Conservation (phyloP, 2,888 invertebrate genomes). For the Allolobophora icterica region DNA sequence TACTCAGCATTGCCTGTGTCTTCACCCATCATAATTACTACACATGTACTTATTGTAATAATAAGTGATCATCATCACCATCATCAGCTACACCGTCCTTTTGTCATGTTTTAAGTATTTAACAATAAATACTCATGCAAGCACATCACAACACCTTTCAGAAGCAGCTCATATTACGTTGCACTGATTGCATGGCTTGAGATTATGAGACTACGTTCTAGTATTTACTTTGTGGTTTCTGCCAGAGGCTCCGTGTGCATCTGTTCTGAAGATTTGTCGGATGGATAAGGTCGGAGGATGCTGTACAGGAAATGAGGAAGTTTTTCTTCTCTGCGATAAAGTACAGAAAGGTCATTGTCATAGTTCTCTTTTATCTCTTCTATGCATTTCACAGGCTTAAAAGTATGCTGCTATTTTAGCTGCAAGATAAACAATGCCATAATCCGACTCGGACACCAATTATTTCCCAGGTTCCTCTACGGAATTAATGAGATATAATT, state of each 20-base stretch:
- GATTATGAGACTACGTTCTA: too few species aligned
- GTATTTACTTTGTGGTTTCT: not conserved
- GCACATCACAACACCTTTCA: too few species aligned
- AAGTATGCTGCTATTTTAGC: not conserved
- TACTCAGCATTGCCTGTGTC: too few species aligned
- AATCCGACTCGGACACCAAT: not conserved
- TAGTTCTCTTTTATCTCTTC: not conserved
- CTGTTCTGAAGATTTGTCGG: constrained; percentile 86
- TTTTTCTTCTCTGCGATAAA: constrained; percentile 92
- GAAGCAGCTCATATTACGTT: too few species aligned
- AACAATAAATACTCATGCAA: too few species aligned
- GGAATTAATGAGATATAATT: not conserved
- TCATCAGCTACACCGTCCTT: too few species aligned
- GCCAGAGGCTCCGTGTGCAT: constrained; percentile 44
- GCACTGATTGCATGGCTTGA: too few species aligned
- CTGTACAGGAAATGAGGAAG: constrained; percentile 83
- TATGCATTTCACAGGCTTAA: not conserved
- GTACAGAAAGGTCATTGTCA: constrained; percentile 71
- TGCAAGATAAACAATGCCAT: not conserved
- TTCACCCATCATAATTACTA: too few species aligned
- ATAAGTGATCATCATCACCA: too few species aligned
- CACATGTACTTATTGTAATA: too few species aligned
- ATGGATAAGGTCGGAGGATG: constrained; percentile 85
- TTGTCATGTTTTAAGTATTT: too few species aligned
- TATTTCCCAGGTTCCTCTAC: not conserved